phyloP scores from a whole-genome alignment of 2,888 invertebrate species.

The Napeogenes inachia region DNA sequence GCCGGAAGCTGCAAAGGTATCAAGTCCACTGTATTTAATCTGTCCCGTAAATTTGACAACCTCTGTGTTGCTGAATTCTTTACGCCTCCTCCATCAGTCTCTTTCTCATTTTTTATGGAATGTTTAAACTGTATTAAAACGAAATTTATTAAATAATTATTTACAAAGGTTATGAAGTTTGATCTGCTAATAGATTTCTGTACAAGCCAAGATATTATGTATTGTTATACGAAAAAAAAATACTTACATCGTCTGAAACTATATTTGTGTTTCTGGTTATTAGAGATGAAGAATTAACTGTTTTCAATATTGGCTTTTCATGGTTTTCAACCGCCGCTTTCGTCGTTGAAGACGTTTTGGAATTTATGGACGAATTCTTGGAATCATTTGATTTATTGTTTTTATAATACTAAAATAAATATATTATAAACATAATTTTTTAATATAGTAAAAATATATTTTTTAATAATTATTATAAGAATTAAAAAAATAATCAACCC shows the following conservation, averaged over 20 bases:
- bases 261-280: conserved; percentile 37
- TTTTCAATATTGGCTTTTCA: conserved; percentile 42
- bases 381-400: conserved; percentile 48
- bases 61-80: conserved; percentile 71
- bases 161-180: too few species aligned
- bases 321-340: conserved; percentile 35
- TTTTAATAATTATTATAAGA: background rate
- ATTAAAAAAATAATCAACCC: background rate
- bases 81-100: conserved; percentile 48
- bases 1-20: conserved; percentile 67
- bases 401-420: conserved; percentile 39
- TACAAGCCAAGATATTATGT: too few species aligned
- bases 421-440: background rate
- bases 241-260: conserved; percentile 46
- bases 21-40: conserved; percentile 62
- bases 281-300: conserved; percentile 36
- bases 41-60: conserved; percentile 62
- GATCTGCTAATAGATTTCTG: too few species aligned
- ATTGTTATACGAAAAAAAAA: background rate
- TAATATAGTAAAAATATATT: background rate
- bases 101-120: conserved; percentile 47
- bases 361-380: conserved; percentile 38
- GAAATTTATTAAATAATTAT: background rate
- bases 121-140: conserved; percentile 50
- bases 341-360: conserved; percentile 41